A percentile compares a stretch with the other conserved stretches of the same genome.
phyloP scores from a whole-genome alignment of 1,140 invertebrate species.

The Odontomachus brunneus region DNA sequence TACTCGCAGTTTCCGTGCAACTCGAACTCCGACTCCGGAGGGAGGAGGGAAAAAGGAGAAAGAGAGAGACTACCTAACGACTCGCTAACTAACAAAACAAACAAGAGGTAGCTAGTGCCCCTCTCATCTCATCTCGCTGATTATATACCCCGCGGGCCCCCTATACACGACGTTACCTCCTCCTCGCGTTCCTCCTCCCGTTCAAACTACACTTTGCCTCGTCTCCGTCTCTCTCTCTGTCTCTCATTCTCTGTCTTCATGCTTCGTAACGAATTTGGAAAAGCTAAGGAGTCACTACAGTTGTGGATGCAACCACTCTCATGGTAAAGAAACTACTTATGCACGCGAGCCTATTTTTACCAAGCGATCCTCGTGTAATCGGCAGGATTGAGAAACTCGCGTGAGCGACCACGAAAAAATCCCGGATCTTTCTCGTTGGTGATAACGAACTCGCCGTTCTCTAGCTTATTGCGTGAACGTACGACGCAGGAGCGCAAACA shows the following conservation, averaged over 20 bases:
- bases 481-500: background rate
- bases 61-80: constrained; percentile 77
- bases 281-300: constrained; percentile 1
- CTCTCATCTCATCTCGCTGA: constrained; percentile 82
- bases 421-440: background rate
- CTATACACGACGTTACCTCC: constrained; percentile 63
- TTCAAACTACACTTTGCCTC: background rate
- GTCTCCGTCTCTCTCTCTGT: background rate
- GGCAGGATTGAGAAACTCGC: background rate
- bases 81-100: constrained; percentile 84
- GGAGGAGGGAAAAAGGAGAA: constrained; percentile 23
- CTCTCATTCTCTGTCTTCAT: constrained; percentile 24
- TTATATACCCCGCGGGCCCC: constrained; percentile 81
- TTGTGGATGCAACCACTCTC: background rate
- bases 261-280: constrained; percentile 34
- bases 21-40: constrained; percentile 1
- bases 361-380: background rate
- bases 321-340: background rate
- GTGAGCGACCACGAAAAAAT: constrained; percentile 6
- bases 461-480: background rate
- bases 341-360: background rate
- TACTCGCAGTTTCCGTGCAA: constrained; percentile 54
- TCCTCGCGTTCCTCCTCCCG: constrained; percentile 41
- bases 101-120: constrained; percentile 79
- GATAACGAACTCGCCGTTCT: background rate